Evolutionary conservation across 1,140 invertebrate genomes (phyloP).

Genomic region (Diachasma alloeum): DNA sequence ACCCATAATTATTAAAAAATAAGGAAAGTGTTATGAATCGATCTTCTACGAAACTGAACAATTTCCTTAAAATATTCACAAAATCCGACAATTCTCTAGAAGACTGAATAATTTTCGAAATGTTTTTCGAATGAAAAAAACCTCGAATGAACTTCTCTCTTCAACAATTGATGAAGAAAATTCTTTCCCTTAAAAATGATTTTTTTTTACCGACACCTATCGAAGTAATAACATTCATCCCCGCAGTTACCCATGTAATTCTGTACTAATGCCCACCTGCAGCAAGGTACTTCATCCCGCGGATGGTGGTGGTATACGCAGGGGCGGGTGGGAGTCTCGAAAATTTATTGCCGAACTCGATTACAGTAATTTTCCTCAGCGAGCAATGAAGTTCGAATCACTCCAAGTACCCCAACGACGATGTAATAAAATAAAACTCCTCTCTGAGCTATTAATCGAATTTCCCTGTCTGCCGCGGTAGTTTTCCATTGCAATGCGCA

Average conservation of each 20-base stretch:
- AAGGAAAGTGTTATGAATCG: no score
- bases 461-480: conserved; percentile 11
- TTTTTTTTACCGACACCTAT: neutral
- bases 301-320: neutral
- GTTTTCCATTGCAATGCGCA: neutral
- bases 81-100: no score
- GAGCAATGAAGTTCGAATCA: conserved; percentile 29
- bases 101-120: no score
- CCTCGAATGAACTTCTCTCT: no score
- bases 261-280: neutral
- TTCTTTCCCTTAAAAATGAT: neutral
- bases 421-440: conserved; percentile 24
- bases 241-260: conserved; percentile 10
- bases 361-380: conserved; percentile 25
- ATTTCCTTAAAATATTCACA: no score
- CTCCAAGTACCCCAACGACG: neutral
- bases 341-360: conserved; percentile 21
- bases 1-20: no score
- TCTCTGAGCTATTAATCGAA: conserved; percentile 16
- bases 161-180: neutral
- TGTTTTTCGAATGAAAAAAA: no score
- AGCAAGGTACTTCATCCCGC: neutral
- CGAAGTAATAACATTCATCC: conserved; percentile 15
- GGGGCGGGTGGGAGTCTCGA: neutral
- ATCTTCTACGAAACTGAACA: no score